Evolutionary conservation across 2,113 vertebrate species (phyloP).

Genomic region (Tachycineta bicolor): DNA sequence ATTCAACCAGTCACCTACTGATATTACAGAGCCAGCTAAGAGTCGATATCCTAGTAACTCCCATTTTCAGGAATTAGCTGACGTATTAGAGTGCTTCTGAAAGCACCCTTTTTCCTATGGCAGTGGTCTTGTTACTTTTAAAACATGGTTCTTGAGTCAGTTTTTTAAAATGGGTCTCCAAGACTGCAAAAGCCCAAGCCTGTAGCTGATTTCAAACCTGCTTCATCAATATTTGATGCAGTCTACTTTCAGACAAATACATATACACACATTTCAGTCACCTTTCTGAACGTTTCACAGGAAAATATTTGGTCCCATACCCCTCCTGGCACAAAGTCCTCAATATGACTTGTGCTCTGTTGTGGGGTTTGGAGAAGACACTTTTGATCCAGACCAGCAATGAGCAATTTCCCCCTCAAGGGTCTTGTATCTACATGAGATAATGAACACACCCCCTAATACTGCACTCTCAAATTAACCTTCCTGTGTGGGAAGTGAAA

Average conservation of each 20-base stretch:
- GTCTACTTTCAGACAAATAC: not conserved
- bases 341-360: accelerated
- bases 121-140: not conserved
- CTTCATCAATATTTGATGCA: not conserved
- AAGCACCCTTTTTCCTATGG: not conserved
- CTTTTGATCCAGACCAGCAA: not conserved
- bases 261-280: not conserved
- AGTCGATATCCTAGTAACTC: not conserved
- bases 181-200: not conserved
- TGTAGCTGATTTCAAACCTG: not conserved
- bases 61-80: not conserved
- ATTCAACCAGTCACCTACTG: not conserved
- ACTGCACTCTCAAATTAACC: not conserved
- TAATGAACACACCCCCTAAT: not conserved
- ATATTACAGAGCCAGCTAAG: not conserved
- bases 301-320: not conserved
- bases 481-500: conserved; percentile 10
- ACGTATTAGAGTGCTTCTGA: not conserved
- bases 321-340: not conserved
- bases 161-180: not conserved
- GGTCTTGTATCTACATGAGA: not conserved
- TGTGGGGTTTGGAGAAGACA: accelerated
- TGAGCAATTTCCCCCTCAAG: accelerated
- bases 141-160: not conserved
- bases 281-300: not conserved